Conservation (phyloP, 2,888 invertebrate species). For the Dichetophora obliterata region DNA sequence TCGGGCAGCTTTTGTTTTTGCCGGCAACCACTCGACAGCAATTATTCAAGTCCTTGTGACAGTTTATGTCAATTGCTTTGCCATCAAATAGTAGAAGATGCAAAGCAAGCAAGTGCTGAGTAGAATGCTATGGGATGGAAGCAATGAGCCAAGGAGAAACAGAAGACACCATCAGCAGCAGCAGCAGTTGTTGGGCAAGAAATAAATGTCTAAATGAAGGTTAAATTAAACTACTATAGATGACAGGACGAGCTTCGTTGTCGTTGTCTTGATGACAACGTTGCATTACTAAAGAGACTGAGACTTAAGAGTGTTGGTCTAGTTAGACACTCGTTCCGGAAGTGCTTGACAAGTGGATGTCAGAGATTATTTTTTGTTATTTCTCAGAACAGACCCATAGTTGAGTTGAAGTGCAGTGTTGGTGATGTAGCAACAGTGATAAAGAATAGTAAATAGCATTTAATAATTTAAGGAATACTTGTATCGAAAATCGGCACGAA, state of each 20-base stretch:
- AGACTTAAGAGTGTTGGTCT: conserved; percentile 27
- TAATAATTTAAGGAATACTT: background rate
- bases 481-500: background rate
- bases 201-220: conserved; percentile 38
- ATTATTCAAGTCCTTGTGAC: conserved; percentile 47
- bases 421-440: background rate
- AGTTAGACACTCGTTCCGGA: conserved; percentile 29
- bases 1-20: conserved; percentile 25
- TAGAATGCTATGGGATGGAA: background rate
- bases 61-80: conserved; percentile 48
- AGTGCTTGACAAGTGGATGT: conserved; percentile 30
- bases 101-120: background rate
- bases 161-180: background rate
- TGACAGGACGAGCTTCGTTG: conserved; percentile 2
- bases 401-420: background rate
- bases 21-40: conserved; percentile 36
- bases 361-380: conserved; percentile 24
- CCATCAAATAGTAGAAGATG: conserved; percentile 20
- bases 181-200: background rate
- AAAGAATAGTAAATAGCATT: background rate
- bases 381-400: background rate
- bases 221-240: conserved; percentile 35
- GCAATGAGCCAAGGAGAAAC: background rate
- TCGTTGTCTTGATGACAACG: conserved; percentile 28
- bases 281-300: conserved; percentile 18